Evolutionary conservation across 2,888 invertebrate species (phyloP), one percentile per base, ranked within the genome.

Genomic region (Micoletzkya japonica): DNA sequence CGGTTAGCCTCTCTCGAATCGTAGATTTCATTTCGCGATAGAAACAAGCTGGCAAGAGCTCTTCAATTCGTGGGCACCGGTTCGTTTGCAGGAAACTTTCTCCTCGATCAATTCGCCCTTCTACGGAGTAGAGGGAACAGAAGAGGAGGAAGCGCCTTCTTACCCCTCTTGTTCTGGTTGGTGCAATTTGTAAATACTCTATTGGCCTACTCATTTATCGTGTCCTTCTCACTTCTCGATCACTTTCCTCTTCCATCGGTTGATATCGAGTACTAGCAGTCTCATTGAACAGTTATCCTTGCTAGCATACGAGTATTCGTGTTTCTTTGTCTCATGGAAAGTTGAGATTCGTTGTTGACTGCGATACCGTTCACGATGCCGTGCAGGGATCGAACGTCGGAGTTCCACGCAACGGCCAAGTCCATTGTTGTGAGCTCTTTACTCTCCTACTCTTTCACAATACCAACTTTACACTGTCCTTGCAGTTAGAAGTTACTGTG

Each of bases 401-500:
- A 85, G 68, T 85, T 85, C 69, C 73, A 76, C 6, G 81, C 82
- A 7, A 81, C 83, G 6, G 81, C 81, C 24, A 84, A 85, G 72
- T 82, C 82, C 7, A 78, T 72, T 63, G 81, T 85, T 74, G 82
- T 85, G 14, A 52, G 57, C 50, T 64, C 24, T 36, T 32, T 37
- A 17, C 28, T 39, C 30, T 20, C 37, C 17, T 24, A 36, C 34
- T 59, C 14, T 26, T 17, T 6, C 17, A 24, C 7, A 24, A 20
- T 17, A 6, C 52, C n/a, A 52, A 14, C 24, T n/a, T n/a, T 52
- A 14, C 6, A 52, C 52, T 24, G 20, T 24, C 24, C 44, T 44
- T 44, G n/a, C n/a, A n/a, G n/a, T n/a, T n/a, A n/a, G n/a, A n/a
- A n/a, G n/a, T n/a, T n/a, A n/a, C n/a, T n/a, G n/a, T n/a, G n/a